phyloP scores from a whole-genome alignment of 2,113 vertebrate species.

The Eolophus roseicapilla region DNA sequence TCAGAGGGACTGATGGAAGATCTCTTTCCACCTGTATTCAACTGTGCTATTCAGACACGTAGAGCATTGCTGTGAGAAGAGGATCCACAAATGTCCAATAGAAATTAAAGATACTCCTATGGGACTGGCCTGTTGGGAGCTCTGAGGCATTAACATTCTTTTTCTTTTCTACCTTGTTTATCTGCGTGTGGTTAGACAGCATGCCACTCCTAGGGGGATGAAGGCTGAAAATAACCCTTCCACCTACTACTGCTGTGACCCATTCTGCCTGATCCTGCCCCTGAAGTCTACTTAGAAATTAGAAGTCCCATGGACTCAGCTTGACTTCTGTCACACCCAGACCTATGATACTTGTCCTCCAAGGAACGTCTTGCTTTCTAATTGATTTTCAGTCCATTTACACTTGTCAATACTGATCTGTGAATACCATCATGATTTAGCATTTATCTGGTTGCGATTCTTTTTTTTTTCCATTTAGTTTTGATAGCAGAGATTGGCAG shows the following conservation, averaged over 20 bases:
- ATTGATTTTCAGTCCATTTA: not conserved
- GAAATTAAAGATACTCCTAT: not conserved
- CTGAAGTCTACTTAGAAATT: not conserved
- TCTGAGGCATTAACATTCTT: not conserved
- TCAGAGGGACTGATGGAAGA: not conserved
- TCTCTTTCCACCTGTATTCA: not conserved
- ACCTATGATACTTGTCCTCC: not conserved
- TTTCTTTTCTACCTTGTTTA: not conserved
- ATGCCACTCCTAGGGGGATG: not conserved
- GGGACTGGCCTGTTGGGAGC: not conserved
- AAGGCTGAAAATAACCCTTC: not conserved
- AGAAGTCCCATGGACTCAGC: not conserved
- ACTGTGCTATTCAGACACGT: not conserved
- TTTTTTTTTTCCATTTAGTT: not conserved
- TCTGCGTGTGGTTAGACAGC: not conserved
- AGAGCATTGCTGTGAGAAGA: constrained; percentile 1
- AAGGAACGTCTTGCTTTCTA: not conserved
- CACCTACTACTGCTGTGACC: not conserved
- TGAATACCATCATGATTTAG: not conserved
- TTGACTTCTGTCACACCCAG: not conserved
- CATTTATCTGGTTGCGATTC: not conserved
- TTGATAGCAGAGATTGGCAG: not conserved
- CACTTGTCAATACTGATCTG: not conserved
- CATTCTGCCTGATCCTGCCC: not conserved
- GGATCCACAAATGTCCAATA: not conserved